phyloP scores from a whole-genome alignment of 2,797 vertebrate species.

The Apogon talboti region DNA sequence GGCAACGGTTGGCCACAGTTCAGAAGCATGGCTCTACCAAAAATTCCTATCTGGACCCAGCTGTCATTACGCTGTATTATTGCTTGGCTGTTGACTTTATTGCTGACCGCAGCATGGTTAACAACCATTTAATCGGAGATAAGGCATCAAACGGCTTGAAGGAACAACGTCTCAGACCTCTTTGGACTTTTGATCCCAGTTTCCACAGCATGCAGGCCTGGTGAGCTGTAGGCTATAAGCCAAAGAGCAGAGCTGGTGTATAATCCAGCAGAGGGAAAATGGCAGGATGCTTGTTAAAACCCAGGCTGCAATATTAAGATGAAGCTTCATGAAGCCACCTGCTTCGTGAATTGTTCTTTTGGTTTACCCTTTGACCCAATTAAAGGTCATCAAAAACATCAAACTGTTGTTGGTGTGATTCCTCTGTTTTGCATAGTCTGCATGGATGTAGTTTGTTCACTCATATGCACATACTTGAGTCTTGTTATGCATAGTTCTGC shows the following conservation, averaged over 20 bases:
- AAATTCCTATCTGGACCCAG: not conserved
- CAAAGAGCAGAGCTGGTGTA: slow-evolving; percentile 11
- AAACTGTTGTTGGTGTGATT: slow-evolving; percentile 4
- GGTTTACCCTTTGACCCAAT: slow-evolving; percentile 26
- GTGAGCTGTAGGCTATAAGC: slow-evolving; percentile 18
- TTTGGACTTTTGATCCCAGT: slow-evolving; percentile 38
- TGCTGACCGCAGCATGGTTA: slow-evolving; percentile 5
- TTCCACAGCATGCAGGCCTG: not conserved
- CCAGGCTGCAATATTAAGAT: no score
- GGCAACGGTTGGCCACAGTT: slow-evolving; percentile 66
- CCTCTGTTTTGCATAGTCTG: slow-evolving; percentile 37
- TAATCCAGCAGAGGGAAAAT: not conserved
- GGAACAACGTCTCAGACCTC: not conserved
- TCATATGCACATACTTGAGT: slow-evolving; percentile 20
- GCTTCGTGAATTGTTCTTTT: slow-evolving; percentile 12
- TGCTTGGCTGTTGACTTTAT: slow-evolving; percentile 21
- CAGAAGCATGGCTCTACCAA: slow-evolving; percentile 66
- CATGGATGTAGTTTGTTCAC: not conserved
- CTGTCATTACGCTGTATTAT: slow-evolving; percentile 9
- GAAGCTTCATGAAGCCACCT: not conserved
- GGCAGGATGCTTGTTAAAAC: not conserved
- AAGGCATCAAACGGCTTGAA: slow-evolving; percentile 5
- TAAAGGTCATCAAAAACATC: slow-evolving; percentile 32
- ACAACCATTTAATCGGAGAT: not conserved
- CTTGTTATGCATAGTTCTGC: slow-evolving; percentile 30